phyloP scores from a whole-genome alignment of 2,797 vertebrate species.

The Ptychadena robeensis region DNA sequence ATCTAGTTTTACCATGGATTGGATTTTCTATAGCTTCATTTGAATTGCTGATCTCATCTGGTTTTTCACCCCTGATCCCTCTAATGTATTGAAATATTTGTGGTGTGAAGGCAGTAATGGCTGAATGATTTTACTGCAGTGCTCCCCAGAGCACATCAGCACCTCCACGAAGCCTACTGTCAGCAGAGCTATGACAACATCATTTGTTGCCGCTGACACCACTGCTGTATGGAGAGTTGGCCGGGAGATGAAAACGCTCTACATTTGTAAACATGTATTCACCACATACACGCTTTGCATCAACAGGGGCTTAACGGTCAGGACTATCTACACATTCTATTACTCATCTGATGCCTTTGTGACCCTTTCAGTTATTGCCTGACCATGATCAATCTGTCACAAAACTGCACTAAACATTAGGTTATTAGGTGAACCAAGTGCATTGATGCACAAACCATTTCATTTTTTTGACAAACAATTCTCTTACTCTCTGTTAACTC shows the following conservation, averaged over 20 bases:
- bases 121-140: conserved; percentile 15
- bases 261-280: conserved; percentile 2
- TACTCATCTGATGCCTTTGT: not conserved
- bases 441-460: not conserved
- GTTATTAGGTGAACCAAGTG: not conserved
- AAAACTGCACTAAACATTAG: not conserved
- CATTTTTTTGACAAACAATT: not conserved
- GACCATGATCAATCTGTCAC: not conserved
- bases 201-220: conserved; percentile 26
- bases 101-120: conserved; percentile 30
- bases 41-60: conserved; percentile 6
- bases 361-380: not conserved
- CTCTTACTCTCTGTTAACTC: no score
- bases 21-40: not conserved
- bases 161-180: conserved; percentile 36
- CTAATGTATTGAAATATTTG: conserved; percentile 20
- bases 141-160: conserved; percentile 32
- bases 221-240: not conserved
- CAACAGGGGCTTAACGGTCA: no score
- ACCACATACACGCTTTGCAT: not conserved
- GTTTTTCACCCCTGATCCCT: not conserved
- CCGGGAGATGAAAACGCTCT: conserved; percentile 8
- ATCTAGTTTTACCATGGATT: no score
- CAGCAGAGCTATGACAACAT: conserved; percentile 41
- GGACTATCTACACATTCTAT: not conserved